phyloP scores from a whole-genome alignment of 2,113 vertebrate species.

The Pelvicachromis taeniatus region DNA sequence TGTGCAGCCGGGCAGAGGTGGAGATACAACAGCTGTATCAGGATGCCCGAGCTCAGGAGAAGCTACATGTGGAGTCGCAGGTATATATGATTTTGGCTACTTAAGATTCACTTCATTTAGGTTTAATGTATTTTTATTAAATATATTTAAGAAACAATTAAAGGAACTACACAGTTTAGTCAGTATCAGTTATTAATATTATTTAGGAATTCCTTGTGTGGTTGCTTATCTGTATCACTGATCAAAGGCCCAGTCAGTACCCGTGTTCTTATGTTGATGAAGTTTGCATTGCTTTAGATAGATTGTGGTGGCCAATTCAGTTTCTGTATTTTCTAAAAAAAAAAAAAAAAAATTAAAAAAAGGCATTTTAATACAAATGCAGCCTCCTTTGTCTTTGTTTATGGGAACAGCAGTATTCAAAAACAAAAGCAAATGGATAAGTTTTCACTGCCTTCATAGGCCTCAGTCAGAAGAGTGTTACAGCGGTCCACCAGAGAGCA shows the following conservation, averaged over 20 bases:
- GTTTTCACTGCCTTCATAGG: background rate
- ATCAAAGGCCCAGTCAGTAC: background rate
- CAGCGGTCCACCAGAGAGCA: background rate
- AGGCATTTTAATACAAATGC: background rate
- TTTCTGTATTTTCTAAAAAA: background rate
- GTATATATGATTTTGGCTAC: slow-evolving; percentile 10
- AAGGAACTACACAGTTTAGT: background rate
- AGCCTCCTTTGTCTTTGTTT: background rate
- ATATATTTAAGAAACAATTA: background rate
- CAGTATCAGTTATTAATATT: background rate
- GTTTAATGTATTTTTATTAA: background rate
- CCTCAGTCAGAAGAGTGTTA: background rate
- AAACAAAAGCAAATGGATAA: background rate
- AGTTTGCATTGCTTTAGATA: background rate
- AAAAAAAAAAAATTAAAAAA: no score
- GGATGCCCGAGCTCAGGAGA: slow-evolving; percentile 11
- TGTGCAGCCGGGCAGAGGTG: slow-evolving; percentile 25
- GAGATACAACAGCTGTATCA: slow-evolving; percentile 27
- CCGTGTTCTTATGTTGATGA: background rate
- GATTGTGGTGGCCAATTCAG: background rate
- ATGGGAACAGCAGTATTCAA: background rate
- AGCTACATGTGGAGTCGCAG: slow-evolving; percentile 19
- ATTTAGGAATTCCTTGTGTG: background rate
- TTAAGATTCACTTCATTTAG: background rate
- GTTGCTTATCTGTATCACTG: background rate